phyloP scores from a whole-genome alignment of 2,888 invertebrate species.

The Agriotes lineatus region DNA sequence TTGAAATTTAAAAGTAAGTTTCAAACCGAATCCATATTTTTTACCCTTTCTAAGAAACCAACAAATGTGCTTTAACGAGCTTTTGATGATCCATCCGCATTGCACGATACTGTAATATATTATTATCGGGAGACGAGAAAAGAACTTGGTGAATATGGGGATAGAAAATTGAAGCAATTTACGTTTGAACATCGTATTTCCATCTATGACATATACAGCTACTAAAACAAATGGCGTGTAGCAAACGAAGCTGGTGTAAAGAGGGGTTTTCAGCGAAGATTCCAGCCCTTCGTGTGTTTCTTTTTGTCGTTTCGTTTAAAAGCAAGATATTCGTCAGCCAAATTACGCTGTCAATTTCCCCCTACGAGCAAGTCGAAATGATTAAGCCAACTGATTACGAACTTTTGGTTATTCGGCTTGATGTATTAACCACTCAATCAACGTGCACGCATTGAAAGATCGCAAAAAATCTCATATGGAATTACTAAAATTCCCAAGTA shows the following conservation, averaged over 20 bases:
- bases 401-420: slow-evolving; percentile 20
- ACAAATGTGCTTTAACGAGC: slow-evolving; percentile 18
- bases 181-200: slow-evolving; percentile 40
- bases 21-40: neutral
- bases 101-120: slow-evolving; percentile 4
- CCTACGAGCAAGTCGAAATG: slow-evolving; percentile 12
- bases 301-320: slow-evolving; percentile 28
- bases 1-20: slow-evolving; percentile 12
- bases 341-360: slow-evolving; percentile 32
- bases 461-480: slow-evolving; percentile 4
- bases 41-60: neutral
- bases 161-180: slow-evolving; percentile 41
- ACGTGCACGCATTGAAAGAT: slow-evolving; percentile 19
- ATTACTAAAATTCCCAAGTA: neutral
- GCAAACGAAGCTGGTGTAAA: slow-evolving; percentile 37
- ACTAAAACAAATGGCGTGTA: slow-evolving; percentile 39
- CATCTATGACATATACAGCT: slow-evolving; percentile 40
- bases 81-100: slow-evolving; percentile 21
- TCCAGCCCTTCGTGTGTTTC: slow-evolving; percentile 21
- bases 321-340: slow-evolving; percentile 28
- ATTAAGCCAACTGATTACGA: slow-evolving; percentile 25
- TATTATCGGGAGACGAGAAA: neutral
- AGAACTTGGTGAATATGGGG: slow-evolving; percentile 20
- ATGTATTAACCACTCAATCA: slow-evolving; percentile 29
- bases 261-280: slow-evolving; percentile 30